phyloP scores from a whole-genome alignment of 2,888 invertebrate genomes.

The Liodrosophila aerea region DNA sequence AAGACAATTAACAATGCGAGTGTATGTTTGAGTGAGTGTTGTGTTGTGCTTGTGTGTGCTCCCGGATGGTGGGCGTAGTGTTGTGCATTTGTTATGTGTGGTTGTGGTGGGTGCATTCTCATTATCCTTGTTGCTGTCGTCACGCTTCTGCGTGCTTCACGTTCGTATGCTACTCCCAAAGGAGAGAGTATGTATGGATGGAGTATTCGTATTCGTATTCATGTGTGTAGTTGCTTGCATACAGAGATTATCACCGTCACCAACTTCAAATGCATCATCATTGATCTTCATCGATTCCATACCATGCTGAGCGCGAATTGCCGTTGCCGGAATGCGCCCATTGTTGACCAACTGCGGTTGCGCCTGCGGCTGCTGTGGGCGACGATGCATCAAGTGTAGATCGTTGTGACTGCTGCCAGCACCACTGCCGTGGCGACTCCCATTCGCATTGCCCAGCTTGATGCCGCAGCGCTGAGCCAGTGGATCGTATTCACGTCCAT shows the following conservation, averaged over 20 bases:
- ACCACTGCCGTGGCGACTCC: conserved; percentile 82
- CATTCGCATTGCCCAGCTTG: conserved; percentile 87
- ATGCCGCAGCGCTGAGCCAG: conserved; percentile 93
- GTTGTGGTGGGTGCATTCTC: conserved; percentile 8
- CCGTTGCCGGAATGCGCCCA: conserved; percentile 27
- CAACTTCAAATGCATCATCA: conserved; percentile 14
- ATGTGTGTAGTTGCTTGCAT: conserved; percentile 34
- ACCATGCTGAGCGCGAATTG: conserved; percentile 50
- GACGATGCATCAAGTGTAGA: conserved; percentile 76
- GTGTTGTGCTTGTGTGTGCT: conserved; percentile 1
- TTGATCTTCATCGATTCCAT: conserved; percentile 28
- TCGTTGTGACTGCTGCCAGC: conserved; percentile 82
- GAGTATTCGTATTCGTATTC: too few species aligned
- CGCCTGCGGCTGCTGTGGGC: conserved; percentile 37
- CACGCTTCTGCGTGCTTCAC: conserved; percentile 60
- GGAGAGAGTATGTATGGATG: too few species aligned
- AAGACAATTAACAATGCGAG: conserved; percentile 17
- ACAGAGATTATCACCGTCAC: conserved; percentile 46
- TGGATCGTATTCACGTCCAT: conserved; percentile 97
- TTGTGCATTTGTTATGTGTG: too few species aligned
- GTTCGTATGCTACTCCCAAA: conserved; percentile 49
- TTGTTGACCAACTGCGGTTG: conserved; percentile 23
- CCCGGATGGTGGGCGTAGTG: not conserved
- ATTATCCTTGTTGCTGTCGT: conserved; percentile 5
- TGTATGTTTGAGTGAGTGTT: conserved; percentile 8